Base-by-base conservation (phyloP, 53 echinoderm and acorn worm species). In the Paracentrotus lividus region DNA sequence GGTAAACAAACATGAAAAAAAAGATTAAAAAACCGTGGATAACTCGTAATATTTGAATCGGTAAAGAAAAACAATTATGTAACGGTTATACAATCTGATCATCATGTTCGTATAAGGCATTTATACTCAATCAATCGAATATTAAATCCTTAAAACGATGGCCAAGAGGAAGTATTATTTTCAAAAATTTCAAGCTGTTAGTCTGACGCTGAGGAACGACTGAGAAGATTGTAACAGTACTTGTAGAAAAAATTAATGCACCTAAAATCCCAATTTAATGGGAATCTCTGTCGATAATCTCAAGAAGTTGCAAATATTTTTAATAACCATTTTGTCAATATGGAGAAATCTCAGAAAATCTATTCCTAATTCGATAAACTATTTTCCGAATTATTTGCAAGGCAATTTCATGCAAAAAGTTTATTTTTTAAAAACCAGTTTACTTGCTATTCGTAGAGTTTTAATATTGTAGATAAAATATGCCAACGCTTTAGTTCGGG, bases 291-390 rank as follows among this genome's bases (percentile, higher is more conserved):
- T 88, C 4, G 14, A 88, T 53, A 40, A 31, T 7, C 55, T 33
- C 36, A 57, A 5, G 88, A 55, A 34, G 36, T 88, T 34, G 56
- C 54, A 24, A 86, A 54, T 54, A 56, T 55, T 86, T 86, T 86
- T 21, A 86, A 86, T 54, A 86, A 86, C 29, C 58, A 88, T 88
- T 88, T 88, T 88, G 88, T 88, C 29, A 58, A 88, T 27, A 26
- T 36, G 34, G 85, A 59, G 2, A 18, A 88, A 54, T 58, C 88
- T 88, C 6, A 29, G 15, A 4, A 32, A 88, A 3, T 88, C 88
- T 3, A 88, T 88, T 88, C 59, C 56, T 57, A 24, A 31, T 29
- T 57, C 56, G 4, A 26, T 86, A 7, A 0, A 3, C 8, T 8
- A 21, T 88, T 56, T 27, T 56, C 88, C 34, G 58, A 57, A n/a